Evolutionary conservation across 1,140 invertebrate genomes (phyloP), one percentile per base, ranked within the genome.

Genomic region (Leptinotarsa defecta): DNA sequence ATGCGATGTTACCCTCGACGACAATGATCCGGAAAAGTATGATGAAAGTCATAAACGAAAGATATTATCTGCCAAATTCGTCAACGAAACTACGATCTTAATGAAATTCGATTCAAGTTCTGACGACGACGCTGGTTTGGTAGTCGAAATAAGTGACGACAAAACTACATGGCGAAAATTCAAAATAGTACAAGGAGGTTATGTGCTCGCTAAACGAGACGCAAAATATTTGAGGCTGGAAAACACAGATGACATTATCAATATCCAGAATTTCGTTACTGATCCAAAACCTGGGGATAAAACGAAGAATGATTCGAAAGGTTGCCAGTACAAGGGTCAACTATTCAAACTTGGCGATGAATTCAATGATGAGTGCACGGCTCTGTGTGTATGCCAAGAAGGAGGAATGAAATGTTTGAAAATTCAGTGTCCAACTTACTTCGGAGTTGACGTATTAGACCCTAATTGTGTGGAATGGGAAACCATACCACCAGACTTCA

Each of bases 391-490:
- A 24, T 96, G 94, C 78, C 86, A 85, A n/a, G 85, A 88, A 6
- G 87, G 89, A 27, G 89, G 88, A 48, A 89, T 92, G 1, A 91
- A 93, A 72, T 97, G 95, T 83, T 89, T 91, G 4, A 91, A 92
- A 43, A 89, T 96, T 13, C 90, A 94, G 74, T 96, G 95, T 82
- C 94, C 94, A 0, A 91, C 91, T 1, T 92, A 93, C 77, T 94
- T 94, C 77, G 94, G 93, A 1, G 85, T 95, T 15, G 94, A 96
- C 80, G 88, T 95, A 2, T 82, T 95, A n/a, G 92, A 95, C 81
- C 91, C 93, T 1, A 89, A 92, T 64, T 97, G 96, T 83, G 83
- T 96, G 0, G 89, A 92, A 76, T 97, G 95, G 95, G 94, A 95
- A 78, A 91, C 91, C 0, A 91, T 91, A 17, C 92, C 94, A 0